These are phyloP conservation scores for Branchellion lobata DNA, from an alignment of 2,888 invertebrate genomes.

Conservation along the genomic window DNA sequence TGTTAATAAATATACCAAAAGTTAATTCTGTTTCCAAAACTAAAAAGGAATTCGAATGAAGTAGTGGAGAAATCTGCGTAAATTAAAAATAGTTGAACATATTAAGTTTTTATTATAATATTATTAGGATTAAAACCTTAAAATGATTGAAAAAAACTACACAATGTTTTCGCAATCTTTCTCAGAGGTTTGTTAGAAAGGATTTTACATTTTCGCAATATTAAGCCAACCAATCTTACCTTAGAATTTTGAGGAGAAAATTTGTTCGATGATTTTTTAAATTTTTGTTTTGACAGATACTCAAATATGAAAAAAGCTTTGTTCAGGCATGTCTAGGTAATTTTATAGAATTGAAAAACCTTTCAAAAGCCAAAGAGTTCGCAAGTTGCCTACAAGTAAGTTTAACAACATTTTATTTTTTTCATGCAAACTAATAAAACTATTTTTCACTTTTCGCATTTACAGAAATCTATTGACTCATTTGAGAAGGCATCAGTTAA, in stretches of 20 bases:
- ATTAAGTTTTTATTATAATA: too few species aligned
- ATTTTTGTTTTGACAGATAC: not conserved
- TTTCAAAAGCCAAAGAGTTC: not conserved
- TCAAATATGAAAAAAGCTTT: not conserved
- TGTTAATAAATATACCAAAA: too few species aligned
- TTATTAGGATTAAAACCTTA: too few species aligned
- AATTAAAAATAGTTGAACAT: too few species aligned
- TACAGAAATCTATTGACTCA: not conserved
- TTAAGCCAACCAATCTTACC: too few species aligned
- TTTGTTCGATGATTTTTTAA: too few species aligned
- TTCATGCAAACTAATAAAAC: not conserved
- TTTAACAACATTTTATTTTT: not conserved
- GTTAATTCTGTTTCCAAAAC: not conserved
- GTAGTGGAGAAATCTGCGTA: too few species aligned
- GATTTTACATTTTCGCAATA: too few species aligned
- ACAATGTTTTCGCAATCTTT: not conserved
- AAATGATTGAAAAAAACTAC: not conserved
- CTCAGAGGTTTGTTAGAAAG: not conserved
- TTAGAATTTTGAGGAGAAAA: too few species aligned
- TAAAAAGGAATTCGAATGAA: not conserved
- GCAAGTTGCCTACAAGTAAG: not conserved
- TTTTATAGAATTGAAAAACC: not conserved
- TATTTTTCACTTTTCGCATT: not conserved
- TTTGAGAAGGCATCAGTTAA: not conserved
- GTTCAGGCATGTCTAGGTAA: not conserved